Base-by-base conservation (phyloP, 2,113 vertebrate genomes). In the Antennarius striatus region DNA sequence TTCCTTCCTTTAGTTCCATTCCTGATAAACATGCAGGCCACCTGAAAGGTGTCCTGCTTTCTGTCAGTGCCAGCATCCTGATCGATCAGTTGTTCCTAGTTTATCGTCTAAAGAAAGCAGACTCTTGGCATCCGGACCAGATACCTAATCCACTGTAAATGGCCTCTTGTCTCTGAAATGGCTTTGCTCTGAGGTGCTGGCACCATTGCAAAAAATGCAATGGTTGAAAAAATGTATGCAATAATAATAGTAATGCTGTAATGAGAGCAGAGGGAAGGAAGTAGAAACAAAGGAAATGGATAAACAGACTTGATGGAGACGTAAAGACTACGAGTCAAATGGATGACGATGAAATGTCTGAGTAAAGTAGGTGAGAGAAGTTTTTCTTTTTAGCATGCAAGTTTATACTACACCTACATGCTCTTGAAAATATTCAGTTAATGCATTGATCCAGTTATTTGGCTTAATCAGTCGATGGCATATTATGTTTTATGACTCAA, bases 11-110 rank as follows among this genome's bases (percentile, higher is more conserved):
- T 8, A 62, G 10, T 5, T 56, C 32, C 15, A 32, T 63, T 30
- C 15, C 45, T 10, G 68, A 63, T 4, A 4, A 6, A 42, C 30
- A 49, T 63, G 10, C 52, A 49, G 30, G 53, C 46, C 53, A 45
- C 11, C n/a, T 22, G 53, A 63, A n/a, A 64, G n/a, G 62, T 36
- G 12, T 52, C 61, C 55, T 39, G 42, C 17, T 73, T 73, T 42
- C 55, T 16, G 6, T 65, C 30, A 13, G 10, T 10, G 10, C 29
- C 10, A 4, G 45, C 47, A 4, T 54, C 42, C 55, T 8, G 46
- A 29, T 50, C 5, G 5, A 49, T 61, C 16, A 32, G 39, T 40
- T 58, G 6, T 39, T 47, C n/a, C 47, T 1, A 48, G 14, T 48
- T 68, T 28, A 56, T 10, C 4, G 0, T 75, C 39, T 10, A 56